Percentiles rank a stretch among this genome's conserved stretches.
Evolutionary conservation across 1,140 invertebrate species (phyloP).

Genomic region (Paramacrobiotus metropolitanus): DNA sequence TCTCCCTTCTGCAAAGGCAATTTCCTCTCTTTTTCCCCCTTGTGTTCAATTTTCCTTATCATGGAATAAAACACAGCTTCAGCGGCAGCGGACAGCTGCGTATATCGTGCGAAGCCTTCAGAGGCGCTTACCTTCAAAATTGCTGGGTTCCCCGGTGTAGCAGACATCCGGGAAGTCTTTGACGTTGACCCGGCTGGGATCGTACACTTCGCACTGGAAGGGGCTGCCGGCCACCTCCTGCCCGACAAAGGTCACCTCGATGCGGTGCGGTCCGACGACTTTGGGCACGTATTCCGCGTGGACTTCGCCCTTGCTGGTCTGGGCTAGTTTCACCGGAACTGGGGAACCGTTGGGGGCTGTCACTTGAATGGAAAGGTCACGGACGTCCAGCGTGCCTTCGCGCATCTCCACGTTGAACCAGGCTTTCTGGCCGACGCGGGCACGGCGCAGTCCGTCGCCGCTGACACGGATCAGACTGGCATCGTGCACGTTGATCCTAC

Average conservation of each 20-base stretch:
- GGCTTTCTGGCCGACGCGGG: not conserved
- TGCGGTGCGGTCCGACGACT: conserved; percentile 38
- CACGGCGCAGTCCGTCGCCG: conserved; percentile 25
- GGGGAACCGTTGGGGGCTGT: not conserved
- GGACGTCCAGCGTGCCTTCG: conserved; percentile 56
- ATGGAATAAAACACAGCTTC: no score
- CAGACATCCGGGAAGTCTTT: conserved; percentile 22
- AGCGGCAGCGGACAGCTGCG: no score
- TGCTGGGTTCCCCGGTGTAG: conserved; percentile 22
- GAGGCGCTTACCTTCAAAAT: conserved; percentile 21
- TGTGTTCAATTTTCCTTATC: no score
- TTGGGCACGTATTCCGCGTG: not conserved
- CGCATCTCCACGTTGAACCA: conserved; percentile 83
- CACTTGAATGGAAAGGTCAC: conserved; percentile 14
- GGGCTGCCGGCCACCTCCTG: conserved; percentile 79
- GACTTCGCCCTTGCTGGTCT: not conserved
- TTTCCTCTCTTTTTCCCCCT: no score
- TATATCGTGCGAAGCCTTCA: no score
- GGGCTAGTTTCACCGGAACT: conserved; percentile 7
- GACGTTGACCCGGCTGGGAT: conserved; percentile 43
- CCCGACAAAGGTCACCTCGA: conserved; percentile 71
- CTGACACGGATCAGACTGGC: conserved; percentile 57
- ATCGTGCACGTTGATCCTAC: conserved; percentile 75
- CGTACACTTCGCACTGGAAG: conserved; percentile 80
- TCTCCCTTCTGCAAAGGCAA: no score